Percentiles rank a stretch among this genome's conserved stretches.
Evolutionary conservation across 2,888 invertebrate species (phyloP).

Genomic region (Latrodectus hesperus): DNA sequence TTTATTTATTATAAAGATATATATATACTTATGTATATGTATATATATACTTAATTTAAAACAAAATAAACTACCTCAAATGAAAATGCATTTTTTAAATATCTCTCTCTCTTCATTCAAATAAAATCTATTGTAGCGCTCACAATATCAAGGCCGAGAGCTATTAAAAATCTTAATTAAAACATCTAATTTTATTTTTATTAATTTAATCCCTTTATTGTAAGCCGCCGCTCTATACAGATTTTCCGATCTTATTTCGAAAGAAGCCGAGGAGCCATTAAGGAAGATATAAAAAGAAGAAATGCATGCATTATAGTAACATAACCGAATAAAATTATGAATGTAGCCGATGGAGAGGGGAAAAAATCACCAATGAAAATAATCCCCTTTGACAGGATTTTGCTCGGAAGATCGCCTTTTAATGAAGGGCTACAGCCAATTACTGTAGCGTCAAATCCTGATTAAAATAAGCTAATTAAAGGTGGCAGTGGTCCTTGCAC

Average conservation of each 20-base stretch:
- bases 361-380: conserved; percentile 35
- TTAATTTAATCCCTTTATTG: background rate
- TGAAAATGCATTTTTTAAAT: no score
- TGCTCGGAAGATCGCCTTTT: conserved; percentile 62
- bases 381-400: conserved; percentile 52
- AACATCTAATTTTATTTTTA: background rate
- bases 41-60: no score
- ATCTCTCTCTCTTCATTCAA: background rate
- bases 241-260: background rate
- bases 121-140: background rate
- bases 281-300: conserved; percentile 13
- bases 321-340: conserved; percentile 13
- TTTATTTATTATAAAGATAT: no score
- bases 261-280: background rate
- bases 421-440: conserved; percentile 66
- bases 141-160: background rate
- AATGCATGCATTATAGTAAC: conserved; percentile 16
- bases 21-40: no score
- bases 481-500: conserved; percentile 41
- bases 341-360: background rate
- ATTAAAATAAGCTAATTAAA: conserved; percentile 68
- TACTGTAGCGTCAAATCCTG: conserved; percentile 66
- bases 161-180: conserved; percentile 3
- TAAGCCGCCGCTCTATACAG: background rate
- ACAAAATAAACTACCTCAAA: no score